phyloP scores from a whole-genome alignment of 2,888 invertebrate genomes.

The Diarsia brunnea region DNA sequence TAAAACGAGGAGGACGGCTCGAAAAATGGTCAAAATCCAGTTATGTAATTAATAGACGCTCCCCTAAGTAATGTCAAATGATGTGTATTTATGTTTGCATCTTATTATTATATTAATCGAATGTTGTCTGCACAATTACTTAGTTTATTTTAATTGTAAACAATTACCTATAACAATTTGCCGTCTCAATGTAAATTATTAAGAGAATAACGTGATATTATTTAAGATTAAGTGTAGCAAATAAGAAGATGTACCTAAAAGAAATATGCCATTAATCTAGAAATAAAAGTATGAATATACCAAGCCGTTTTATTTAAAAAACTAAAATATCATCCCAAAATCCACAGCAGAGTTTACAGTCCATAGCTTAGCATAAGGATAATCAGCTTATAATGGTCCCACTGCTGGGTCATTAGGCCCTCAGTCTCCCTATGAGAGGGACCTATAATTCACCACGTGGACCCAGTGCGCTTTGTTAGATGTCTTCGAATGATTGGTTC shows the following conservation, averaged over 20 bases:
- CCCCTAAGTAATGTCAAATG: slow-evolving; percentile 27
- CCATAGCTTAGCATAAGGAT: background rate
- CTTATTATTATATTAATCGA: slow-evolving; percentile 42
- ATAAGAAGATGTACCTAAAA: slow-evolving; percentile 80
- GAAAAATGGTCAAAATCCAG: no score
- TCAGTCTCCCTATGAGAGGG: no score
- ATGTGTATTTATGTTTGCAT: slow-evolving; percentile 51
- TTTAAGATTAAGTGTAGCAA: slow-evolving; percentile 75
- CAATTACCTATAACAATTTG: slow-evolving; percentile 59
- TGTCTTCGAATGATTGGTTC: no score
- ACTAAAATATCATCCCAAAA: background rate
- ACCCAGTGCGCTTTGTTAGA: no score
- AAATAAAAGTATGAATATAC: slow-evolving; percentile 66
- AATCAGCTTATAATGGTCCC: no score
- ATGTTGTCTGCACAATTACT: slow-evolving; percentile 51
- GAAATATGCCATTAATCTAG: slow-evolving; percentile 80
- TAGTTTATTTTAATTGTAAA: slow-evolving; percentile 58
- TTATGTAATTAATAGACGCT: no score
- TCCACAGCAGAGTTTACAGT: background rate
- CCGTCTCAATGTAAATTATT: slow-evolving; percentile 66
- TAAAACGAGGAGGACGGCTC: no score
- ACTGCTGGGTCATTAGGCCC: no score
- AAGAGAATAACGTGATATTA: slow-evolving; percentile 83
- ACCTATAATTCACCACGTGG: no score
- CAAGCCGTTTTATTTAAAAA: slow-evolving; percentile 44